Conservation (phyloP, 2,113 vertebrate genomes). For the Sminthopsis crassicaudata region DNA sequence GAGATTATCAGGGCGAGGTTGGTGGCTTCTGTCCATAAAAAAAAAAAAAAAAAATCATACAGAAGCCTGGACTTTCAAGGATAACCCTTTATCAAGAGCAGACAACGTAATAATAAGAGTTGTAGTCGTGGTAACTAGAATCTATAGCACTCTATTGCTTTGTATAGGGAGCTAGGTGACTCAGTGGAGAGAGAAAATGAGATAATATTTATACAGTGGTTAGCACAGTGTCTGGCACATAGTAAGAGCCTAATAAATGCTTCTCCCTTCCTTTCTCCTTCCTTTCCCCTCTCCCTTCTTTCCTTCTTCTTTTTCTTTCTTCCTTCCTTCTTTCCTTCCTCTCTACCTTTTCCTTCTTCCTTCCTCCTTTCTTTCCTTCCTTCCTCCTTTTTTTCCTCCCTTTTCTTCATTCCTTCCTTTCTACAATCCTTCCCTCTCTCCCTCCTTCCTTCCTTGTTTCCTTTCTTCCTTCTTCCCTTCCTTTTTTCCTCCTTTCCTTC, state of each 20-base stretch:
- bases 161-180: neutral
- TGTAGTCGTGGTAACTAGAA: neutral
- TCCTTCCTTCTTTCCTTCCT: neutral
- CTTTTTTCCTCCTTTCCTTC: neutral
- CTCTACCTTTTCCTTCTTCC: neutral
- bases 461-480: neutral
- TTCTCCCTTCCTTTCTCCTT: too few relatives aligned
- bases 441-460: neutral
- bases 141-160: neutral
- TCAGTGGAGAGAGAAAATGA: neutral
- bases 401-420: neutral
- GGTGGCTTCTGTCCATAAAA: neutral
- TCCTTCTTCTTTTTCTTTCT: too few relatives aligned
- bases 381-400: too few relatives aligned
- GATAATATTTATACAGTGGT: neutral
- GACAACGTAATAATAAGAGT: neutral
- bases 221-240: neutral
- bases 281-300: too few relatives aligned
- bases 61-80: neutral
- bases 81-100: neutral
- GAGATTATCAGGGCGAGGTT: neutral
- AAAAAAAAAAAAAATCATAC: neutral
- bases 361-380: neutral
- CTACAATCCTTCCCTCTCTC: too few relatives aligned
- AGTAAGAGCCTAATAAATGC: neutral